Evolutionary conservation across 2,888 invertebrate species (phyloP).

Genomic region (Thecophora atra): DNA sequence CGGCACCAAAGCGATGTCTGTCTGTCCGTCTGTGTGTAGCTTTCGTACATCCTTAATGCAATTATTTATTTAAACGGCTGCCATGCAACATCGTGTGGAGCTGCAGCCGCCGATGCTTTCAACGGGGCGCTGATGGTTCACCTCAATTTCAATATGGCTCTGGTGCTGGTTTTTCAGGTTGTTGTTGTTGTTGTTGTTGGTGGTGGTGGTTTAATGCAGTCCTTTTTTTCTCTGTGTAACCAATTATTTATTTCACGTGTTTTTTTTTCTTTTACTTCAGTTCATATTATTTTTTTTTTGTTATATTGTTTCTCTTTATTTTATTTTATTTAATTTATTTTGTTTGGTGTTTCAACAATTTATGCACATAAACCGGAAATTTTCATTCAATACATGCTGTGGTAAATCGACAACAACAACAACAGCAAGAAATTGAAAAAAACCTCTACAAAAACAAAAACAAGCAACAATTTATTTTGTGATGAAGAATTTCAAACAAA

Average conservation of each 20-base stretch:
- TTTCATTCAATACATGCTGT: slow-evolving; percentile 16
- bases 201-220: not conserved
- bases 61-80: slow-evolving; percentile 31
- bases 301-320: slow-evolving; percentile 27
- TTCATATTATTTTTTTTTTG: slow-evolving; percentile 27
- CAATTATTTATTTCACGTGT: not conserved
- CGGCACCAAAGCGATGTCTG: not conserved
- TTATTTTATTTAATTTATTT: slow-evolving; percentile 31
- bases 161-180: not conserved
- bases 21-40: not conserved
- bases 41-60: slow-evolving; percentile 18
- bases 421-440: not conserved
- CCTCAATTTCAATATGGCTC: slow-evolving; percentile 15
- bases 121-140: slow-evolving; percentile 12
- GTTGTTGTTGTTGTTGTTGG: not conserved
- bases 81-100: slow-evolving; percentile 26
- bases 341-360: slow-evolving; percentile 30
- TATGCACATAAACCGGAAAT: slow-evolving; percentile 28
- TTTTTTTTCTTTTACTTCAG: not conserved
- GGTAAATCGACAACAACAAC: not conserved
- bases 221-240: no score
- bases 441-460: not conserved
- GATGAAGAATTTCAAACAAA: not conserved
- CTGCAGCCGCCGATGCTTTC: slow-evolving; percentile 27
- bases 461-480: no score